Evolutionary conservation across 2,113 vertebrate genomes (phyloP).

Genomic region (Mionectes macconnelli): DNA sequence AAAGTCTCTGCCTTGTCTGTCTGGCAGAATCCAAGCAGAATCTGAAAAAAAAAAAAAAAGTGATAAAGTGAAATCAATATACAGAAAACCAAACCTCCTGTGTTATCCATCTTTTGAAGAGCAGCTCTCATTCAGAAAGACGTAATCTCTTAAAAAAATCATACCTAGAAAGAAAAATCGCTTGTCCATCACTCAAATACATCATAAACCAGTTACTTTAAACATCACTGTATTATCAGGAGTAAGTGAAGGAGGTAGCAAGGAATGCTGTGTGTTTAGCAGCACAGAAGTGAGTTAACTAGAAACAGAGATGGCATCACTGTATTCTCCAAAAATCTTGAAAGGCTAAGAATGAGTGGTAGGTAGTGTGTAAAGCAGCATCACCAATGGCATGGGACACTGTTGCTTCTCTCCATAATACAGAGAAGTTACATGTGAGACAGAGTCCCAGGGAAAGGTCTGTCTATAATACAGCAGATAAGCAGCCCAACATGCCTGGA

Average conservation of each 20-base stretch:
- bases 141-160: neutral
- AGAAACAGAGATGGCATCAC: neutral
- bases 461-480: neutral
- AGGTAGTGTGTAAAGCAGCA: neutral
- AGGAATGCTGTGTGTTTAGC: neutral
- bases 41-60: conserved; percentile 68
- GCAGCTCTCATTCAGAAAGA: neutral
- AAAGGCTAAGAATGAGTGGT: neutral
- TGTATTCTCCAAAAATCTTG: neutral
- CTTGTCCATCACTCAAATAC: neutral
- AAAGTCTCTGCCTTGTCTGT: conserved; percentile 94
- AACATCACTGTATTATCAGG: neutral
- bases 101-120: neutral
- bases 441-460: neutral
- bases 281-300: neutral
- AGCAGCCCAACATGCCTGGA: neutral
- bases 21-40: conserved; percentile 98
- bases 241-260: neutral
- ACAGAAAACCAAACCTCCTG: neutral
- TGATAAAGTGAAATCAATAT: neutral
- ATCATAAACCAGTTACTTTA: neutral
- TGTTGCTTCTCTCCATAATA: neutral
- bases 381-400: neutral
- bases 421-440: neutral
- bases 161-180: neutral